Base-by-base conservation (phyloP, 2,888 invertebrate genomes). In the Tetheella fluctuosa region DNA sequence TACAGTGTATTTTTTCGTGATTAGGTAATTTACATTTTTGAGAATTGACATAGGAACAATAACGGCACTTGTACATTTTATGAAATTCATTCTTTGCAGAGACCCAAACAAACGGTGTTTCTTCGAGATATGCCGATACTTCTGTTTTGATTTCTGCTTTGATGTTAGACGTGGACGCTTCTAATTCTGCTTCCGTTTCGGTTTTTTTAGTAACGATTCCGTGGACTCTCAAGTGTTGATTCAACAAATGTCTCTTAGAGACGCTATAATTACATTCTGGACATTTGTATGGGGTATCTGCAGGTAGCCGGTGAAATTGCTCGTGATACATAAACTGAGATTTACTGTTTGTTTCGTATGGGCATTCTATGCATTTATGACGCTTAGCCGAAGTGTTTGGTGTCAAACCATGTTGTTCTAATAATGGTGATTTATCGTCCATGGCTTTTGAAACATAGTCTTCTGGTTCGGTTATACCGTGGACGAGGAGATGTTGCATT, bases 271-370 rank as follows among this genome's bases (percentile, higher is more conserved):
- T 96, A 84, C 98, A 98, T 71, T 95, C 94, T 23, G 94, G 95
- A 80, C 98, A 98, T 83, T 96, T 96, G 86, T 96, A 96, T n/a
- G 95, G 95, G 0, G 96, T 95, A 54, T 95, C 95, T 59, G 95
- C 94, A 0, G 95, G 95, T 48, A 88, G 80, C 17, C 95, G 94
- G 80, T 98, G 98, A 81, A 97, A 96, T 79, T 97, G 97, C 79
- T 97, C 97, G 80, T 98, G 98, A 81, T 97, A 97, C 80, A 96
- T 94, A 85, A 95, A 97, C 84, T 97, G 97, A 28, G 97, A 97
- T 84, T 97, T 97, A 82, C 96, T 97, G 80, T 97, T 97, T 48
- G 97, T 97, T 69, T 96, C 96, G 81, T 97, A 97, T 0, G 98
- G 97, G 84, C 98, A 98, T 60, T 95, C 95, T 6, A 94, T 94